phyloP scores from a whole-genome alignment of 2,113 vertebrate species.

The Sturnira hondurensis region DNA sequence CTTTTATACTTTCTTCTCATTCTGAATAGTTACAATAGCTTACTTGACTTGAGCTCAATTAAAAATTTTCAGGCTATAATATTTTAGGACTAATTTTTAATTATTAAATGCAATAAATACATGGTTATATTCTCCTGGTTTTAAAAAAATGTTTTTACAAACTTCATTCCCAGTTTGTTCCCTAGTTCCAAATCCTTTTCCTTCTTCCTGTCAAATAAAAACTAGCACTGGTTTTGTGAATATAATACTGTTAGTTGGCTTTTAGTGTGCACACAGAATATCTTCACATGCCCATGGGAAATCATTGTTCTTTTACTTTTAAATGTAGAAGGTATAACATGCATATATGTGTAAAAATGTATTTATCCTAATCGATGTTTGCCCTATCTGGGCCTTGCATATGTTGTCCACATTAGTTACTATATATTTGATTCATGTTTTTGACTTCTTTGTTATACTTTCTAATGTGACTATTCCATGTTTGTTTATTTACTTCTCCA shows the following conservation, averaged over 20 bases:
- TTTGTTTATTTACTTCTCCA: background rate
- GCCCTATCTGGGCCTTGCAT: background rate
- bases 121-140: background rate
- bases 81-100: background rate
- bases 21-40: background rate
- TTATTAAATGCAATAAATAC: background rate
- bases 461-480: background rate
- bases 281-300: background rate
- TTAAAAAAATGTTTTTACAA: background rate
- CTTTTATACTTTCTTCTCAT: background rate
- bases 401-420: background rate
- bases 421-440: background rate
- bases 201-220: background rate
- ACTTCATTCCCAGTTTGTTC: background rate
- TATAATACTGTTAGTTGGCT: background rate
- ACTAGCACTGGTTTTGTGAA: background rate
- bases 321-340: background rate
- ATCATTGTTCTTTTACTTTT: background rate
- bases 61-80: background rate
- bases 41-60: background rate
- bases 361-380: background rate
- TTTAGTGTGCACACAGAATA: background rate
- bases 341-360: background rate
- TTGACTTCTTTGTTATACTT: background rate
- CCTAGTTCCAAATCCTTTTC: background rate